These are phyloP conservation scores for Brachionus asplanchnoidis DNA, from an alignment of 1,140 invertebrate species.

Conservation along the genomic window DNA sequence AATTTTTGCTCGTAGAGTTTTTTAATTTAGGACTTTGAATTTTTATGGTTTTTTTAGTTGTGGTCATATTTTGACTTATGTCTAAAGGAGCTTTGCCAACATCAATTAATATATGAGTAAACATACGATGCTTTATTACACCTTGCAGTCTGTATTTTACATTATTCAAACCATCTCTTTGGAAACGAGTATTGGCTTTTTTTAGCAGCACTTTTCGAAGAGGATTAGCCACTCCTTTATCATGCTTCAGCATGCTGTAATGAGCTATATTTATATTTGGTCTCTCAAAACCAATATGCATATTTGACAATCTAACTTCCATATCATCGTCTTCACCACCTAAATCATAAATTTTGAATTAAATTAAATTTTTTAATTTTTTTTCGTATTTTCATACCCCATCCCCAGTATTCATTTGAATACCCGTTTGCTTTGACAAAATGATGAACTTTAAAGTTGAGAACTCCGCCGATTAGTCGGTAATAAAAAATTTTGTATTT, in stretches of 20 bases:
- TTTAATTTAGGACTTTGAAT: not conserved
- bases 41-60: not conserved
- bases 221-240: not conserved
- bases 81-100: not conserved
- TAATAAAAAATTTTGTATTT: conserved; percentile 40
- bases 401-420: conserved; percentile 42
- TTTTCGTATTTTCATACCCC: not conserved
- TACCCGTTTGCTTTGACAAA: conserved; percentile 42
- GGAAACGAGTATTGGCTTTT: not conserved
- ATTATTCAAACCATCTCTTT: conserved; percentile 33
- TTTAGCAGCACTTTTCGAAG: not conserved
- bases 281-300: not conserved
- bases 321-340: conserved; percentile 48
- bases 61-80: not conserved
- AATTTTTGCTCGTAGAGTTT: not conserved
- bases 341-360: conserved; percentile 56
- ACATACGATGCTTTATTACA: not conserved
- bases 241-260: conserved; percentile 34
- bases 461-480: conserved; percentile 36
- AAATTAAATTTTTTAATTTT: not conserved
- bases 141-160: not conserved
- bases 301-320: not conserved
- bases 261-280: conserved; percentile 16
- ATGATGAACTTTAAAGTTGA: not conserved
- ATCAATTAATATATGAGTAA: conserved; percentile 25